Evolutionary conservation across 1,140 invertebrate species (phyloP).

Genomic region (Rhopalosiphum maidis): DNA sequence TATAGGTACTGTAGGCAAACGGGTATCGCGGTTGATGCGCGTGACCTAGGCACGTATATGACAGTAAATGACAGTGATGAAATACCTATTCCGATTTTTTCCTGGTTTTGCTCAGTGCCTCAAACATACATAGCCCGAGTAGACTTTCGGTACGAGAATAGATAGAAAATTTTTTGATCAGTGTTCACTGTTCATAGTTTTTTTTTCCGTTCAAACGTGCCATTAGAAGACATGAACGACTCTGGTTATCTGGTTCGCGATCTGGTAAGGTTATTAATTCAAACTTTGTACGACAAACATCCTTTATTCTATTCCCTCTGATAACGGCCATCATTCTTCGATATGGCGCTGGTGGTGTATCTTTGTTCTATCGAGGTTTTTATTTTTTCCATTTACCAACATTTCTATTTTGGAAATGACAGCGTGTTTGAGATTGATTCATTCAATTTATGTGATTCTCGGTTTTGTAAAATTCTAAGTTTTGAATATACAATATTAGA

Average conservation of each 20-base stretch:
- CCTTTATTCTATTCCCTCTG: not conserved
- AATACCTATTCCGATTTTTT: not conserved
- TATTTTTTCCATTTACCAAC: not conserved
- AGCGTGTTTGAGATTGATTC: accelerated
- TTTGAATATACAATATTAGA: not conserved
- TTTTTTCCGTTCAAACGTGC: not conserved
- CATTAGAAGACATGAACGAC: not conserved
- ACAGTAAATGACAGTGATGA: not conserved
- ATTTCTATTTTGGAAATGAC: not conserved
- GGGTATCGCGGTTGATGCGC: not conserved
- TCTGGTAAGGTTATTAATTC: not conserved
- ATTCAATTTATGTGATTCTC: not conserved
- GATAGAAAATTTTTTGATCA: not conserved
- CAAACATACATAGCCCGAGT: not conserved
- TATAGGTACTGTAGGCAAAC: not conserved
- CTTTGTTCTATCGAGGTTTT: not conserved
- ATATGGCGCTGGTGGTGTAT: not conserved
- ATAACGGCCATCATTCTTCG: not conserved
- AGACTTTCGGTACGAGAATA: not conserved
- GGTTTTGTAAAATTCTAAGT: not conserved
- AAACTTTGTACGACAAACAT: not conserved
- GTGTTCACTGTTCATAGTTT: not conserved
- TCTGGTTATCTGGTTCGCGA: not conserved
- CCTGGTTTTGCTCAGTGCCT: not conserved
- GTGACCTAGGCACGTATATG: not conserved